Evolutionary conservation across 1,140 invertebrate genomes (phyloP).

Genomic region (Neodiprion fabricii): DNA sequence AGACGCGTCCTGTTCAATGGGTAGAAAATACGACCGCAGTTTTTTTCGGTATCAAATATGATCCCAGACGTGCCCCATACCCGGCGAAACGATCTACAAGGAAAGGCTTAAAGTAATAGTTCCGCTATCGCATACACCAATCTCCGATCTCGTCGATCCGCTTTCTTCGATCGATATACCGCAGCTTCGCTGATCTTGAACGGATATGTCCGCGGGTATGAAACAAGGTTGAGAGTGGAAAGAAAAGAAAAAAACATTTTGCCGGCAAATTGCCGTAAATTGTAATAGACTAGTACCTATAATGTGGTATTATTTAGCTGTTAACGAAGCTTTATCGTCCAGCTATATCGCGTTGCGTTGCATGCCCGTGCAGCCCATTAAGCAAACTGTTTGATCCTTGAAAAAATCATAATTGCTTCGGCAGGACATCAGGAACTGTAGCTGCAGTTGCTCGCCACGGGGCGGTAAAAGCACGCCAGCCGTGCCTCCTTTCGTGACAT

Average conservation of each 20-base stretch:
- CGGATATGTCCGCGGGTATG: background rate
- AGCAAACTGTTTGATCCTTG: no score
- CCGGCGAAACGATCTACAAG: background rate
- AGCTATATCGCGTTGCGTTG: background rate
- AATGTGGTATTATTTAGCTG: background rate
- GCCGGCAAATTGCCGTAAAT: background rate
- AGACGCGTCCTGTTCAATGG: no score
- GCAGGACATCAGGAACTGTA: no score
- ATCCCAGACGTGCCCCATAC: background rate
- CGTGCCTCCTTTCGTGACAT: no score
- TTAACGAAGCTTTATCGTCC: background rate
- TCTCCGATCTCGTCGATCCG: conserved; percentile 2
- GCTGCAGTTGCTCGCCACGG: no score
- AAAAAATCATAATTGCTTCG: no score
- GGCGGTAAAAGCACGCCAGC: no score
- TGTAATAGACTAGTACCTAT: background rate
- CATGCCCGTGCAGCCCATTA: background rate
- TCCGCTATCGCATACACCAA: background rate
- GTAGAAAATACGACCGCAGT: background rate
- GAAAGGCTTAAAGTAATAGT: background rate
- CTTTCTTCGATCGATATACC: conserved; percentile 5
- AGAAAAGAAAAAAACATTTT: background rate
- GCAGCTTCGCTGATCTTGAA: background rate
- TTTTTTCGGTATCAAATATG: background rate
- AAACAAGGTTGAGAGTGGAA: background rate